These are phyloP conservation scores for Drosophila suzukii DNA, from an alignment of 1,140 invertebrate genomes.

Conservation along the genomic window DNA sequence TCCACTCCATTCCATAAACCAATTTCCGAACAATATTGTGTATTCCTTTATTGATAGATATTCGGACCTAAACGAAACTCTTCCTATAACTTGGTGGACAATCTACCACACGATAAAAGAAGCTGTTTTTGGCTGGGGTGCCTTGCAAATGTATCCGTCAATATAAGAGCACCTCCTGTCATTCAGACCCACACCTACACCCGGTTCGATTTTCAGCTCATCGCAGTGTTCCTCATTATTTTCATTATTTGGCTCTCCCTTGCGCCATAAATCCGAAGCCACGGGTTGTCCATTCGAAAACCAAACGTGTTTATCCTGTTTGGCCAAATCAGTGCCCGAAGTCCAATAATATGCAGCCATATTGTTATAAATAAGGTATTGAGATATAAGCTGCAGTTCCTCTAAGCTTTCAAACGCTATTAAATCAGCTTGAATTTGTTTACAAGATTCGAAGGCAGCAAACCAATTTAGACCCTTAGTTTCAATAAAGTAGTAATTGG, in stretches of 20 bases:
- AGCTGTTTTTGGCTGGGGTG: neutral
- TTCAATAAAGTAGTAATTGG: neutral
- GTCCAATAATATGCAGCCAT: neutral
- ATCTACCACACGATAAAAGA: neutral
- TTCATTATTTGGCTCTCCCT: neutral
- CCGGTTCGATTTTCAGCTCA: neutral
- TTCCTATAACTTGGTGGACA: too few relatives aligned
- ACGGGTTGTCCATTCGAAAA: neutral
- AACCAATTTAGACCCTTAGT: neutral
- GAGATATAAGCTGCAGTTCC: neutral
- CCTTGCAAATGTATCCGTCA: neutral
- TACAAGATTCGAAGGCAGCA: neutral
- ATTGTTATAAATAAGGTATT: neutral
- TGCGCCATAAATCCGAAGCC: neutral
- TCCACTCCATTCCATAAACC: too few relatives aligned
- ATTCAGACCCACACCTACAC: neutral
- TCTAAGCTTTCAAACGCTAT: neutral
- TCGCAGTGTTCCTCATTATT: neutral
- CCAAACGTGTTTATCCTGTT: neutral
- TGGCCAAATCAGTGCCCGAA: neutral
- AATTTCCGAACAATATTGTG: too few relatives aligned
- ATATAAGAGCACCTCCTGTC: neutral
- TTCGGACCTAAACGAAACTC: neutral
- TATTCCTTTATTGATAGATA: too few relatives aligned
- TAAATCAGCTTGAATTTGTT: neutral